Evolutionary conservation across 2,113 vertebrate species (phyloP).

Genomic region (Mormoops blainvillei): DNA sequence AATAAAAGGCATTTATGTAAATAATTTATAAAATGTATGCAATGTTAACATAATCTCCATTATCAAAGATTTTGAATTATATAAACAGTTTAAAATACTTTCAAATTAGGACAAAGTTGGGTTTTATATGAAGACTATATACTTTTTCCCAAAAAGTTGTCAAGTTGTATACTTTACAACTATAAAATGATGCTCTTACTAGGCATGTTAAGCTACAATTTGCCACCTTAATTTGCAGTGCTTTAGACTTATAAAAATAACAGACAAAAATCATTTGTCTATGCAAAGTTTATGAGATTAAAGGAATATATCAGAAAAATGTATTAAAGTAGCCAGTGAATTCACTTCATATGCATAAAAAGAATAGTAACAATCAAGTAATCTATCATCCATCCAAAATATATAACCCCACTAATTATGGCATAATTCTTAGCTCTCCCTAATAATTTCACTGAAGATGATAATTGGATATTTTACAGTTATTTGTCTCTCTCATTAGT

Average conservation of each 20-base stretch:
- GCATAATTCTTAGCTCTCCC: background rate
- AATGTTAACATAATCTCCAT: background rate
- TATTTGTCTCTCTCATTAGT: background rate
- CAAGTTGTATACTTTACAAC: no score
- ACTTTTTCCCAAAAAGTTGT: background rate
- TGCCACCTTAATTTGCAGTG: background rate
- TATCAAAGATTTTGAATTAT: background rate
- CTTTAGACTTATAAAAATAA: background rate
- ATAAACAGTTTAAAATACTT: background rate
- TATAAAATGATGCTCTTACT: background rate
- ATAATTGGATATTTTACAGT: background rate
- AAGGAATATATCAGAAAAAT: background rate
- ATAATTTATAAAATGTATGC: background rate
- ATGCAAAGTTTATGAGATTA: background rate
- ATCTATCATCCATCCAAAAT: background rate
- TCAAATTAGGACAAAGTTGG: background rate
- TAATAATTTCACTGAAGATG: background rate
- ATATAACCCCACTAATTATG: background rate
- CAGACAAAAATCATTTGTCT: background rate
- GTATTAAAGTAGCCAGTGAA: background rate
- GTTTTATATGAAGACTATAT: background rate
- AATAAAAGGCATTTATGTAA: conserved; percentile 48
- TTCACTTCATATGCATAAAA: conserved; percentile 2
- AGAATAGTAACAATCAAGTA: background rate
- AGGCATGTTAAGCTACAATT: background rate